These are phyloP conservation scores for Lithobates sylvaticus DNA, from an alignment of 2,797 vertebrate species.

Conservation along the genomic window DNA sequence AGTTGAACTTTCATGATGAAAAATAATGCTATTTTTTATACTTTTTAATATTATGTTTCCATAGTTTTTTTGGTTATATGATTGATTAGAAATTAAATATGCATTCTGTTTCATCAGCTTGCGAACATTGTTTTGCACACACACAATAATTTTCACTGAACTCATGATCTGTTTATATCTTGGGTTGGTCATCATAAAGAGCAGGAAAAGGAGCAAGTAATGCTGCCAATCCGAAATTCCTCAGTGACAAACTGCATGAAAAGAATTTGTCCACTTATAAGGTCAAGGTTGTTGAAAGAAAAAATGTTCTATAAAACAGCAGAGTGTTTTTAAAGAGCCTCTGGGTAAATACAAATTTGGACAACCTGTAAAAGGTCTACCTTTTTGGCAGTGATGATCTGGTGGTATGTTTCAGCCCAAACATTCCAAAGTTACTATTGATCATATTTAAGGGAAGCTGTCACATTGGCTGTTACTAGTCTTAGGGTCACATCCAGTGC, in stretches of 20 bases:
- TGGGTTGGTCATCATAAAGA: neutral
- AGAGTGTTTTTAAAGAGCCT: neutral
- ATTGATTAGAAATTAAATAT: neutral
- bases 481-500: no score
- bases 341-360: neutral
- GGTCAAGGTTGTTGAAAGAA: constrained; percentile 12
- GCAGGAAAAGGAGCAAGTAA: constrained; percentile 8
- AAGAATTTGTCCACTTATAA: neutral
- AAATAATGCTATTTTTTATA: no score
- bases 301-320: neutral
- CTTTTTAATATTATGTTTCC: no score
- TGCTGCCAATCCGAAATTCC: constrained; percentile 22
- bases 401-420: no score
- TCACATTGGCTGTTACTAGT: no score
- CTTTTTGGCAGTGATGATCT: no score
- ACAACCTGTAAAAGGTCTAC: neutral
- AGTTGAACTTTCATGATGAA: no score
- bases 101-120: neutral
- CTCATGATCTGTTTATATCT: constrained; percentile 13
- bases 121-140: neutral
- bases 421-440: no score
- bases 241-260: constrained; percentile 26
- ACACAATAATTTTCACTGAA: neutral
- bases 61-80: neutral
- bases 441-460: no score